phyloP scores from a whole-genome alignment of 2,113 vertebrate species.

The Dinomys branickii region DNA sequence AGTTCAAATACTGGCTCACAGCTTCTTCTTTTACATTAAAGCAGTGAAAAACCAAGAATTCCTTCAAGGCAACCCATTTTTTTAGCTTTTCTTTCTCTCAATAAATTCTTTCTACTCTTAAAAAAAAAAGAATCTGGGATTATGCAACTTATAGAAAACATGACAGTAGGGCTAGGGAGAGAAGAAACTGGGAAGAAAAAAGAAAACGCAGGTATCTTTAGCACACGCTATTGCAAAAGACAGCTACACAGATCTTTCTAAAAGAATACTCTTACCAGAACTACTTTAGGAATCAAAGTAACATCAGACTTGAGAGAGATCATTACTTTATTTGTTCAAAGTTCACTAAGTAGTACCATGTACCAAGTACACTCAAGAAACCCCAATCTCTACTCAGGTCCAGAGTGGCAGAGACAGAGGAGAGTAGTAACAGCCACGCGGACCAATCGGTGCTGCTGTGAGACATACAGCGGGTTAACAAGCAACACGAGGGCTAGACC shows the following conservation, averaged over 20 bases:
- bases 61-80: no score
- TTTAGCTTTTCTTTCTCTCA: no score
- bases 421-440: rapidly evolving
- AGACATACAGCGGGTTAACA: neutral
- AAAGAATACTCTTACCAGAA: neutral
- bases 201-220: neutral
- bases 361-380: neutral
- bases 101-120: no score
- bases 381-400: neutral
- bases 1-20: neutral
- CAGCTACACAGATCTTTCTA: neutral
- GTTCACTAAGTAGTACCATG: neutral
- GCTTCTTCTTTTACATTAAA: neutral
- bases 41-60: neutral
- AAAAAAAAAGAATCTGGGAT: neutral
- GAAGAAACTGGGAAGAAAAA: neutral
- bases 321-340: neutral
- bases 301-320: constrained; percentile 4
- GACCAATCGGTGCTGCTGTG: neutral
- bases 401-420: neutral
- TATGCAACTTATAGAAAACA: neutral
- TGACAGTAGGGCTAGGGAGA: neutral
- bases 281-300: neutral
- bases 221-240: neutral
- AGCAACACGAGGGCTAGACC: neutral